Conservation (phyloP, 37 sponge, comb jelly and placozoan genomes). For the Eunapius fragilis region DNA sequence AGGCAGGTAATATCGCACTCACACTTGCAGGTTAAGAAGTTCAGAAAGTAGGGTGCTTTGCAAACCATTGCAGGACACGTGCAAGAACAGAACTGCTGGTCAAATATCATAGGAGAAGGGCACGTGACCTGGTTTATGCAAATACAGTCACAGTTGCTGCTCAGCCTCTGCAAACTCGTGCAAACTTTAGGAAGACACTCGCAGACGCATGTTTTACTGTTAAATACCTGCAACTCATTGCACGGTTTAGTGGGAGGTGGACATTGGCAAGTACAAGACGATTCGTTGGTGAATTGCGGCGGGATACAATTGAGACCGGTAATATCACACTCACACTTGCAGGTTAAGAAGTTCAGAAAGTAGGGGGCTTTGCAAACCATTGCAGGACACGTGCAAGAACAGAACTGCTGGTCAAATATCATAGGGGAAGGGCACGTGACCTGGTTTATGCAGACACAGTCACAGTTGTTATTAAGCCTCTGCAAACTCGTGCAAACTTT, state of each 20-base stretch:
- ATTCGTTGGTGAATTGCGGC: neutral
- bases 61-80: neutral
- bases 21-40: no score
- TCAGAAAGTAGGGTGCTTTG: no score
- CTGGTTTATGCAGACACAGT: neutral
- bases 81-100: neutral
- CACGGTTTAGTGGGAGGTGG: neutral
- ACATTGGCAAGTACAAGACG: neutral
- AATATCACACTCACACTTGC: neutral
- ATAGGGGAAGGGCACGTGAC: neutral
- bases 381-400: neutral
- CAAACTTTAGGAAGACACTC: neutral
- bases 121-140: neutral
- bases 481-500: neutral
- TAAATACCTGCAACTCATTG: neutral
- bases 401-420: neutral
- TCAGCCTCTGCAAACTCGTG: neutral
- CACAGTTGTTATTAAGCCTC: neutral
- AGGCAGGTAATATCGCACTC: no score
- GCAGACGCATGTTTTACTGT: neutral
- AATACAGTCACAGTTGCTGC: neutral
- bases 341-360: neutral
- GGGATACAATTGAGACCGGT: neutral
- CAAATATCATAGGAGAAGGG: neutral
- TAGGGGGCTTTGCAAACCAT: neutral